Base-by-base conservation (phyloP, 2,797 vertebrate genomes). In the Streptopelia turtur region DNA sequence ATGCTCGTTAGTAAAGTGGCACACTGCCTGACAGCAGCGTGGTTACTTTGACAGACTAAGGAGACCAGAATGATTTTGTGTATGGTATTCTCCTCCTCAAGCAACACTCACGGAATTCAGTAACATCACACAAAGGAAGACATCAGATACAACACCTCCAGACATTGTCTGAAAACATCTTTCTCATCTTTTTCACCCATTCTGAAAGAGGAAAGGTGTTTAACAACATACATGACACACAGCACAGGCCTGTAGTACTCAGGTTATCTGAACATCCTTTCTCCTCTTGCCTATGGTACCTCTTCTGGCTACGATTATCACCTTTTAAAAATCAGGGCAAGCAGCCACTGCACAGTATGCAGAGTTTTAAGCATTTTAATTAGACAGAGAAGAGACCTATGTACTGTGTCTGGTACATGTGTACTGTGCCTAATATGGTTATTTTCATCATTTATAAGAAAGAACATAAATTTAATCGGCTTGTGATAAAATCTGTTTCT, bases 1-100 rank as follows among this genome's bases (percentile, higher is more conserved):
- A 87, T 78, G 93, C 72, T 57, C 3, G 53, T 82, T 87, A 83
- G 57, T 65, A 61, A 93, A 95, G 96, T 78, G 85, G 74, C 47
- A 81, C 61, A 28, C 33, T 83, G 91, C 74, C 87, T 80, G 57
- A 74, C 63, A 93, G 85, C 24, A 60, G 50, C 53, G 56, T 27
- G 33, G 80, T 88, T 68, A 69, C 63, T 93, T 39, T 74, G 47
- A 68, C 47, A 72, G n/a, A 28, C 49, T 83, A 31, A n/a, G 55
- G 37, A 61, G n/a, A 83, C 27, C 72, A 69, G 43, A 50, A 45
- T 35, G 45, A 30, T 56, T 91, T 84, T 56, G 25, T 21, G 9
- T 1, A n/a, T 56, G 22, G 25, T 56, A 81, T 74, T 90, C 47
- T 94, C 28, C 53, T 66, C 75, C 33, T 60, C 65, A 78, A 52